These are phyloP conservation scores for Boleophthalmus pectinirostris DNA, from an alignment of 2,113 vertebrate species.

Conservation along the genomic window DNA sequence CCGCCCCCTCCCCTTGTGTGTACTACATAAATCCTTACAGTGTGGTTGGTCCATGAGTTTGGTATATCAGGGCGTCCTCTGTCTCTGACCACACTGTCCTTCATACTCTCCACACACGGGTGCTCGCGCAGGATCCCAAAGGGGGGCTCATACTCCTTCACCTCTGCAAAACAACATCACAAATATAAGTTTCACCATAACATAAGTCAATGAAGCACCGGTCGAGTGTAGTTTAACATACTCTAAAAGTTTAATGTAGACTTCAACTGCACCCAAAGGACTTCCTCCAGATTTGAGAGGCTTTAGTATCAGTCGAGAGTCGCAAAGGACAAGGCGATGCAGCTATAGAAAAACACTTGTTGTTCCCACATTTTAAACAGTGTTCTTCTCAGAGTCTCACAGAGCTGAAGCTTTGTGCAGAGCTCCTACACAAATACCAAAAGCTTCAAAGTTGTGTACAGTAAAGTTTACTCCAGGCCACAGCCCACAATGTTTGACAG, in stretches of 20 bases:
- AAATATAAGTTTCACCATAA: not conserved
- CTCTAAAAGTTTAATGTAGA: slow-evolving; percentile 23
- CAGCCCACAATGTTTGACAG: slow-evolving; percentile 27
- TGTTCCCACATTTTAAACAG: slow-evolving; percentile 34
- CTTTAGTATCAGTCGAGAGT: slow-evolving; percentile 47
- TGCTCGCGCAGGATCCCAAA: slow-evolving; percentile 95
- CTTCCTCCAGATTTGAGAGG: slow-evolving; percentile 40
- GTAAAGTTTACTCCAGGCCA: slow-evolving; percentile 23
- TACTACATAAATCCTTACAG: slow-evolving; percentile 71
- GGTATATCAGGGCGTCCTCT: slow-evolving; percentile 91
- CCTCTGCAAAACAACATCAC: slow-evolving; percentile 78
- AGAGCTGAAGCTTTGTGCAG: slow-evolving; percentile 35
- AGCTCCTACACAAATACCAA: slow-evolving; percentile 30
- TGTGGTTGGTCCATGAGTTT: slow-evolving; percentile 89
- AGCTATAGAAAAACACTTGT: slow-evolving; percentile 47
- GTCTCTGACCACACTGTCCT: slow-evolving; percentile 94
- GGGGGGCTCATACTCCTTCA: slow-evolving; percentile 94
- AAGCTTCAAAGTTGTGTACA: slow-evolving; percentile 32
- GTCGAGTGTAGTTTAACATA: slow-evolving; percentile 7
- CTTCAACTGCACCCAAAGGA: slow-evolving; percentile 41
- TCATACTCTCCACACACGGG: slow-evolving; percentile 98
- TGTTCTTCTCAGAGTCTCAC: slow-evolving; percentile 34
- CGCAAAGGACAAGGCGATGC: slow-evolving; percentile 38
- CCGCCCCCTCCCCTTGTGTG: too few species aligned
- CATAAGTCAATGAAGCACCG: too few species aligned